These are phyloP conservation scores for Watsonalla cultraria DNA, from an alignment of 2,888 invertebrate genomes.

Conservation along the genomic window DNA sequence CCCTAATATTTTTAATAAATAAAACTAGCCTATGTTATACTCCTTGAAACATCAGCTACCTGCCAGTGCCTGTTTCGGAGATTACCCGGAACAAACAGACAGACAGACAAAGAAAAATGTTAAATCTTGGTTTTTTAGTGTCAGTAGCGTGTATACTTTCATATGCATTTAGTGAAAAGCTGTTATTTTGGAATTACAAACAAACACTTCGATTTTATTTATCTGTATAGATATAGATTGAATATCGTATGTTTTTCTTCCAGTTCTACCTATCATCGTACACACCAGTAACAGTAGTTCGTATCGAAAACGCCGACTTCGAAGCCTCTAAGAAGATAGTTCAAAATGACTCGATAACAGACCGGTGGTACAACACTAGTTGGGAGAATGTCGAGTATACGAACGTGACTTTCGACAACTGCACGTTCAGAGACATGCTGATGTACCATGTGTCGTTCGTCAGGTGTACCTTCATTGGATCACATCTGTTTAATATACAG, in stretches of 20 bases:
- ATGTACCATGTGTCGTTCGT: conserved; percentile 85
- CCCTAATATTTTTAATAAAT: no score
- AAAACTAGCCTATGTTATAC: no score
- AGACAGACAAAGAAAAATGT: no score
- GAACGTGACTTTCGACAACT: conserved; percentile 79
- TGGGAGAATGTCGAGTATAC: conserved; percentile 80
- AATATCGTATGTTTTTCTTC: neutral
- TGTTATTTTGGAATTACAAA: no score
- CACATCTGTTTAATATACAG: conserved; percentile 84
- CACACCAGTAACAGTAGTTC: conserved; percentile 67
- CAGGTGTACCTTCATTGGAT: conserved; percentile 84
- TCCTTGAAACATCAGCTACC: no score
- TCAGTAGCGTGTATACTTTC: no score
- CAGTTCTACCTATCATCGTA: conserved; percentile 78
- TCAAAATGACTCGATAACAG: conserved; percentile 47
- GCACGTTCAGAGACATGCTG: conserved; percentile 82
- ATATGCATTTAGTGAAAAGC: no score
- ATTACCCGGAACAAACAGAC: no score
- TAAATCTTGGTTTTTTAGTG: no score
- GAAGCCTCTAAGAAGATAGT: conserved; percentile 44
- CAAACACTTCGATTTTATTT: no score
- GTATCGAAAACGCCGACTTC: conserved; percentile 54
- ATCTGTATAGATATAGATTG: no score
- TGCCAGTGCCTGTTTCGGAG: no score
- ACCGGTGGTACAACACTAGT: conserved; percentile 77